Evolutionary conservation across 2,888 invertebrate genomes (phyloP), one percentile per base, ranked within the genome.

Genomic region (Melieria crassipennis): DNA sequence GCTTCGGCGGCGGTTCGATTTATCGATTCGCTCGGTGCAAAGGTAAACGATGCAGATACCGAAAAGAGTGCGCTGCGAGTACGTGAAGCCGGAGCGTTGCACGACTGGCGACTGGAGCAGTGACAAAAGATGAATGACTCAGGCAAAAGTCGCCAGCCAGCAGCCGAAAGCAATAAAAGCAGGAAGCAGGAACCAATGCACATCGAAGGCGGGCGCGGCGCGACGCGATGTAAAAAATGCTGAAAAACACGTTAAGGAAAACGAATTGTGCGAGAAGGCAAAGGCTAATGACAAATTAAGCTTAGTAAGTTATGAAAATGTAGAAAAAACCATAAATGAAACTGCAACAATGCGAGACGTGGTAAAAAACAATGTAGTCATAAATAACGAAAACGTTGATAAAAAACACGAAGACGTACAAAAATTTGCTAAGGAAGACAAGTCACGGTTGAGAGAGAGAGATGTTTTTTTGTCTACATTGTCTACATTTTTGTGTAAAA

Each of bases 251-350:
- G 30, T 30, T 30, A 30, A 30, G 30, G 30, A 30, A 52, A 52
- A 52, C 9, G 13, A 52, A 52, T n/a, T n/a, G 11, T n/a, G 13
- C n/a, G 52, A n/a, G 13, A 52, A 52, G 52, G 11, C 52, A 52
- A 13, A 52, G 52, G 52, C 52, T 52, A 52, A 52, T 52, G 52
- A 52, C 52, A 52, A 52, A 52, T 52, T 52, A 52, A 52, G 52
- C 52, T 11, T 13, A 52, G 52, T 52, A 52, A 52, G n/a, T 52
- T 52, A 50, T 50, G 50, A 50, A 50, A 50, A 50, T 7, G 11
- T 11, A 50, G 50, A 52, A 52, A 52, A 52, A 52, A 52, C 5
- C 5, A 7, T 52, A 13, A 30, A 30, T 30, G 50, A 3, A 11
- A 11, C 50, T 50, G 50, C 50, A 11, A 10, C 50, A 50, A 50